Conservation (phyloP, 2,888 invertebrate species). For the Callyntrura sp. region DNA sequence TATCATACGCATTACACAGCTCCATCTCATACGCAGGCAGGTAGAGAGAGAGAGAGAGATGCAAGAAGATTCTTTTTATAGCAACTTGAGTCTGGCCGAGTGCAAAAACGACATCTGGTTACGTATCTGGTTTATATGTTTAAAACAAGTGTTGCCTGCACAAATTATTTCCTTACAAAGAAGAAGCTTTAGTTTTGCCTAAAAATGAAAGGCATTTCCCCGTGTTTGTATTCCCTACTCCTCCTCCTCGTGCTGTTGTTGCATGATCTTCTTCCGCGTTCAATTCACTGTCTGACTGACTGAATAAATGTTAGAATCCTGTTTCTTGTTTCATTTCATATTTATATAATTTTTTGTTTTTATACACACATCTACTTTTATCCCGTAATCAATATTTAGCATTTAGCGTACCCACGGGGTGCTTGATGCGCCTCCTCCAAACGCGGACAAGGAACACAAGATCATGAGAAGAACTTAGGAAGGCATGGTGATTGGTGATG, state of each 20-base stretch:
- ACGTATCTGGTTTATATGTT: not conserved
- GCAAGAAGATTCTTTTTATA: not conserved
- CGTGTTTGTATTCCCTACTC: not conserved
- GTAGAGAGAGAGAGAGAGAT: too few species aligned
- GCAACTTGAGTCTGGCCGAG: not conserved
- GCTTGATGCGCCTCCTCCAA: not conserved
- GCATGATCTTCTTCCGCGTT: constrained; percentile 64
- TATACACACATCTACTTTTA: not conserved
- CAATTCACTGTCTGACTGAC: not conserved
- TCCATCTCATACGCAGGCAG: not conserved
- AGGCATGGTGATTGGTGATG: constrained; percentile 35
- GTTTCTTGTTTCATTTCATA: constrained; percentile 12
- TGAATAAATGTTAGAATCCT: constrained; percentile 14
- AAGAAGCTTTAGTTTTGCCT: constrained; percentile 13
- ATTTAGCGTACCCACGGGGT: not conserved
- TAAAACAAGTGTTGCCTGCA: constrained; percentile 52
- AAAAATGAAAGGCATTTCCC: constrained; percentile 20
- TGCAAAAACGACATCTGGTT: not conserved
- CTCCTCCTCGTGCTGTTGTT: constrained; percentile 11
- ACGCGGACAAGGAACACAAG: constrained; percentile 11
- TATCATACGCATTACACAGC: not conserved
- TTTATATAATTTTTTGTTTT: not conserved
- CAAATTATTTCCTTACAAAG: not conserved
- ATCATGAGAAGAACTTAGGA: not conserved
- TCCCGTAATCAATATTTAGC: not conserved